Evolutionary conservation across 2,797 vertebrate species (phyloP).

Genomic region (Pseudotriccus pelzelni): DNA sequence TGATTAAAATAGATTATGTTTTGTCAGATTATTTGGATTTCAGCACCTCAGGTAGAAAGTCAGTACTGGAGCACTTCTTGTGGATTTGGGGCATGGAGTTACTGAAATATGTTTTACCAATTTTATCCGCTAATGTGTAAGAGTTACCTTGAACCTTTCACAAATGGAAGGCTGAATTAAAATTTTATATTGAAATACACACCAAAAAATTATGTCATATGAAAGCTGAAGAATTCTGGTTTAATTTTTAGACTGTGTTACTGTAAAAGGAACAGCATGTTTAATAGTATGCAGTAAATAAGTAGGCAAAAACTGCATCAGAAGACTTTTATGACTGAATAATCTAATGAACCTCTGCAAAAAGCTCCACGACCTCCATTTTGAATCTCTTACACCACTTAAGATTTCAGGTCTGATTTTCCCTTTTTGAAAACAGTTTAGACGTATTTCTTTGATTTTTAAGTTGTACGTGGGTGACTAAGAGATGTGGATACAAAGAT

Average conservation of each 20-base stretch:
- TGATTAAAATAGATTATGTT: not conserved
- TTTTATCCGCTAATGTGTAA: not conserved
- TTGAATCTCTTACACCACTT: not conserved
- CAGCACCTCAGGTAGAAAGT: not conserved
- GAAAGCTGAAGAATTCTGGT: not conserved
- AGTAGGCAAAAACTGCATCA: not conserved
- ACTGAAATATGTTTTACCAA: not conserved
- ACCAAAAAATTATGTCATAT: not conserved
- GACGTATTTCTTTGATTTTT: not conserved
- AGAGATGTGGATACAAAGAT: not conserved
- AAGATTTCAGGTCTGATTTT: not conserved
- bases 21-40: not conserved
- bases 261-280: not conserved
- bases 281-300: not conserved
- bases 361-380: not conserved
- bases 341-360: not conserved
- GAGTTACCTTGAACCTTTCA: not conserved
- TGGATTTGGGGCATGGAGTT: not conserved
- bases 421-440: not conserved
- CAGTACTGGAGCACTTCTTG: not conserved
- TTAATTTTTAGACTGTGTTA: not conserved
- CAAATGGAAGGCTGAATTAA: not conserved
- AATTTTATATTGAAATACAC: not conserved
- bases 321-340: not conserved
- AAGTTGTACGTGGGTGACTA: accelerated